These are phyloP conservation scores for Molossus molossus DNA, from an alignment of 2,797 vertebrate species.

Conservation along the genomic window DNA sequence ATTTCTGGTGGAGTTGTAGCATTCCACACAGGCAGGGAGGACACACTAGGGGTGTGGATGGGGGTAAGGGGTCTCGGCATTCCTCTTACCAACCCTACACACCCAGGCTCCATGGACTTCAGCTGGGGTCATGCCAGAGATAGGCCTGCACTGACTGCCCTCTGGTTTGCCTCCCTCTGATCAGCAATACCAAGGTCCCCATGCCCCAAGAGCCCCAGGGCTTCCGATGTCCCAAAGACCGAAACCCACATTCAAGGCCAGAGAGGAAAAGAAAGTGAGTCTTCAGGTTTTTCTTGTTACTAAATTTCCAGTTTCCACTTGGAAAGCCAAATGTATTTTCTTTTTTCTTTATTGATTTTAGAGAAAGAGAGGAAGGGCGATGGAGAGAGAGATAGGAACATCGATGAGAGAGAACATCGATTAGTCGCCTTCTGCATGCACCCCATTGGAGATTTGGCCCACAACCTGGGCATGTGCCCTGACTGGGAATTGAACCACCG, in stretches of 20 bases:
- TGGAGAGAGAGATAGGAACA: too few relatives aligned
- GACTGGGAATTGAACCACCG: too few relatives aligned
- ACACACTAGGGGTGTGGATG: background rate
- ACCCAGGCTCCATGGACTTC: background rate
- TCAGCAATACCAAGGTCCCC: background rate
- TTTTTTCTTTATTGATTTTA: too few relatives aligned
- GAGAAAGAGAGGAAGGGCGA: too few relatives aligned
- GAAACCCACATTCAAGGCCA: background rate
- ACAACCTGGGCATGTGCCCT: too few relatives aligned
- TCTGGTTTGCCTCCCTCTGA: background rate
- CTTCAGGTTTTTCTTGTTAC: background rate
- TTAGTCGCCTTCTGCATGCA: too few relatives aligned
- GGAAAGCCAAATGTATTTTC: background rate
- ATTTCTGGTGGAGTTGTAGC: background rate
- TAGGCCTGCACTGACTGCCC: background rate
- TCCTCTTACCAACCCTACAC: background rate
- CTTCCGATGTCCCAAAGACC: background rate
- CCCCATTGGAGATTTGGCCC: too few relatives aligned
- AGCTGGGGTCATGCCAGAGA: background rate
- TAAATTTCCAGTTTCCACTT: conserved; percentile 1
- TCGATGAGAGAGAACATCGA: too few relatives aligned
- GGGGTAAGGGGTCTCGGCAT: background rate
- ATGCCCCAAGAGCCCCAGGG: background rate
- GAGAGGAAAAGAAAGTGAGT: background rate
- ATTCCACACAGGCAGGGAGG: background rate